Percentiles rank a stretch among this genome's conserved stretches.
Evolutionary conservation across 2,888 invertebrate genomes (phyloP).

Genomic region (Nephrotoma flavescens): DNA sequence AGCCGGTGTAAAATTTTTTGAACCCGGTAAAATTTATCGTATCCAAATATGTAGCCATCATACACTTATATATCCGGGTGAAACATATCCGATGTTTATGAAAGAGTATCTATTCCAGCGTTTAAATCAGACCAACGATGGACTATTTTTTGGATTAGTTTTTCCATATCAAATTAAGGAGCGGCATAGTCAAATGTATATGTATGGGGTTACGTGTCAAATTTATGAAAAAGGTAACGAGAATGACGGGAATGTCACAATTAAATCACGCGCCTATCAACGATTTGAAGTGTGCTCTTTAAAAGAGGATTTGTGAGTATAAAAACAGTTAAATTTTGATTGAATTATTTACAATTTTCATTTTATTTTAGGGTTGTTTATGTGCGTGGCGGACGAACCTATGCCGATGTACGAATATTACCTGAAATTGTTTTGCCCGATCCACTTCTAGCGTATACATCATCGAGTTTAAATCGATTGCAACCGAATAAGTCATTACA

Average conservation of each 20-base stretch:
- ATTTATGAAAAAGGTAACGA: slow-evolving; percentile 28
- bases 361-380: neutral
- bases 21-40: slow-evolving; percentile 35
- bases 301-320: neutral
- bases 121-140: slow-evolving; percentile 21
- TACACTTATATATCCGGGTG: slow-evolving; percentile 60
- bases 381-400: slow-evolving; percentile 18
- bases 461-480: slow-evolving; percentile 33
- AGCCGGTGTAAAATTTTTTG: slow-evolving; percentile 47
- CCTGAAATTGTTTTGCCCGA: slow-evolving; percentile 48
- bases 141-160: slow-evolving; percentile 28
- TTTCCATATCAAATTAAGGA: slow-evolving; percentile 17
- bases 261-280: slow-evolving; percentile 63
- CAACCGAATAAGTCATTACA: slow-evolving; percentile 27
- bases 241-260: slow-evolving; percentile 32
- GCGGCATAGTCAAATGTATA: slow-evolving; percentile 15
- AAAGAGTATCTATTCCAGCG: slow-evolving; percentile 30
- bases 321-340: neutral
- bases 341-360: neutral
- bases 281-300: slow-evolving; percentile 44
- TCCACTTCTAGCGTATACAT: slow-evolving; percentile 35
- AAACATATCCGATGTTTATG: slow-evolving; percentile 56
- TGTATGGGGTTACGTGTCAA: slow-evolving; percentile 32
- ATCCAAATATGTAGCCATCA: slow-evolving; percentile 44
- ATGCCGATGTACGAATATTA: slow-evolving; percentile 48